phyloP scores from a whole-genome alignment of 1,140 invertebrate genomes.

The Lepidurus arcticus region DNA sequence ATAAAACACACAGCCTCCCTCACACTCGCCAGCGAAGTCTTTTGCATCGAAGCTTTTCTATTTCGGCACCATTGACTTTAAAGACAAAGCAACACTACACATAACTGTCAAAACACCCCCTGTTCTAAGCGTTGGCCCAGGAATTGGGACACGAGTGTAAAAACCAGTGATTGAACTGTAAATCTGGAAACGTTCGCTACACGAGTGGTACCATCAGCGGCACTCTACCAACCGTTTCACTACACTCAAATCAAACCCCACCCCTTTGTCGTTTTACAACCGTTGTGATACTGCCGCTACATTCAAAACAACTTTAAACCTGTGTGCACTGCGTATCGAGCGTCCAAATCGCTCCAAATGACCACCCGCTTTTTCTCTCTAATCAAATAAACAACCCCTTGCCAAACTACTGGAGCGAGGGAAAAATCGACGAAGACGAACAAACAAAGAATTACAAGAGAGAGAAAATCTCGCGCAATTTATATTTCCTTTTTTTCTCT shows the following conservation, averaged over 20 bases:
- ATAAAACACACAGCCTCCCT: neutral
- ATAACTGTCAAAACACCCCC: neutral
- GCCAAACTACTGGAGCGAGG: neutral
- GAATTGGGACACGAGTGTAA: neutral
- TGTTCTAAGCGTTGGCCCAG: neutral
- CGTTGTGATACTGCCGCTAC: no score
- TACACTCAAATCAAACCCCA: neutral
- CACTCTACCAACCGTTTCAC: neutral
- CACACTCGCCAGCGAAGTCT: neutral
- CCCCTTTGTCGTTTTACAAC: neutral
- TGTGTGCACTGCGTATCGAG: neutral
- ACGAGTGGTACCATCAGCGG: neutral
- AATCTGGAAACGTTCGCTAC: neutral
- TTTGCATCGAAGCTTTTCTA: neutral
- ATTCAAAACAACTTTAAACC: neutral
- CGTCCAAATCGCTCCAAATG: neutral
- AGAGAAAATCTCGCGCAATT: no score
- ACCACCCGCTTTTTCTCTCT: neutral
- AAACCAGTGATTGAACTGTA: slow-evolving; percentile 9
- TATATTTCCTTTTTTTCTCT: no score
- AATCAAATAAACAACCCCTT: slow-evolving; percentile 16
- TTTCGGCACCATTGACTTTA: neutral
- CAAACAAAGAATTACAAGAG: no score
- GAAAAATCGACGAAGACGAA: neutral
- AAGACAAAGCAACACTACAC: neutral